phyloP scores from a whole-genome alignment of 2,797 vertebrate species.

The Melanotaenia trifasciata region DNA sequence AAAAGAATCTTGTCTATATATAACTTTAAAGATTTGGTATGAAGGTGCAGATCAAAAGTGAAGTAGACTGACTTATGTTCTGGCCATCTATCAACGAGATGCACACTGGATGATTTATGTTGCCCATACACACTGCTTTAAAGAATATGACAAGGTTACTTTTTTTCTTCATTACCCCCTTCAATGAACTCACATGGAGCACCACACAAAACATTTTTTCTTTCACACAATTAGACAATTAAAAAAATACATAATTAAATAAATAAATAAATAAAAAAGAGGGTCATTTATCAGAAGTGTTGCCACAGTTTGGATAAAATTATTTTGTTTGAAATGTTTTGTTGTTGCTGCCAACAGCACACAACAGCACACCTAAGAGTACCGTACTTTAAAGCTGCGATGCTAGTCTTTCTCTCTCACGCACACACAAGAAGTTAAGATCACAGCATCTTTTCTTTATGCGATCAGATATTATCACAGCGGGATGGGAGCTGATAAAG shows the following conservation, averaged over 20 bases:
- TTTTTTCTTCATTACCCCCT: slow-evolving; percentile 19
- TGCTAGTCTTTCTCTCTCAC: neutral
- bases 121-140: slow-evolving; percentile 33
- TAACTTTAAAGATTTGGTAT: slow-evolving; percentile 45
- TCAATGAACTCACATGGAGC: slow-evolving; percentile 41
- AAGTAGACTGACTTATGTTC: slow-evolving; percentile 60
- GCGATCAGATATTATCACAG: slow-evolving; percentile 36
- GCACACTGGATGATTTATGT: slow-evolving; percentile 67
- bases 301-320: slow-evolving; percentile 47
- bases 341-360: slow-evolving; percentile 20
- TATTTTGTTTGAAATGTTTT: slow-evolving; percentile 51
- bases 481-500: slow-evolving; percentile 22
- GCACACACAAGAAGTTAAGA: slow-evolving; percentile 5
- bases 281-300: slow-evolving; percentile 46
- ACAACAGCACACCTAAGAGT: slow-evolving; percentile 11
- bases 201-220: slow-evolving; percentile 57
- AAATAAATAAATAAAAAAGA: slow-evolving; percentile 7
- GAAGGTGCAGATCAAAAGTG: slow-evolving; percentile 65
- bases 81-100: slow-evolving; percentile 65
- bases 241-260: too few species aligned
- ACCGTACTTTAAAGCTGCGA: slow-evolving; percentile 4
- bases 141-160: slow-evolving; percentile 38
- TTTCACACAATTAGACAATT: slow-evolving; percentile 43
- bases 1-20: slow-evolving; percentile 54
- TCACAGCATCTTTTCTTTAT: neutral